A percentile compares a stretch with the other conserved stretches of the same genome.
These are phyloP conservation scores for Poecilia latipinna DNA, from an alignment of 2,113 vertebrate genomes.

Conservation along the genomic window DNA sequence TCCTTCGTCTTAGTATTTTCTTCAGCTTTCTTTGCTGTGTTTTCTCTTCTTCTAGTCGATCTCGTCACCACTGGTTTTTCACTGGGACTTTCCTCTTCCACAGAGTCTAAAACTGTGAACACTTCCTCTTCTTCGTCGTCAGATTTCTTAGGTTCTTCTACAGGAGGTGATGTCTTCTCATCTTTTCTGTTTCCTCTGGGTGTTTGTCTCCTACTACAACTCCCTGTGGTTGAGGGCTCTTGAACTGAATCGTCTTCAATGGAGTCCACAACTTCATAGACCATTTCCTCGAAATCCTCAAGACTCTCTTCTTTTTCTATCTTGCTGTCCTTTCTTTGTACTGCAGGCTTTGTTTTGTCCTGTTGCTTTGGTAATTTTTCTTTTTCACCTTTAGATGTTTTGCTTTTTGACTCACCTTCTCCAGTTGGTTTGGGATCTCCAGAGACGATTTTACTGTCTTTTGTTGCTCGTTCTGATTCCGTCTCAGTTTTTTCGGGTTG, in stretches of 20 bases:
- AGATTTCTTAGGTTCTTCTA: neutral
- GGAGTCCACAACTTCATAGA: conserved; percentile 42
- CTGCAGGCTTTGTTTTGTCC: conserved; percentile 13
- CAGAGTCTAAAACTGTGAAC: conserved; percentile 51
- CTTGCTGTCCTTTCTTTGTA: neutral
- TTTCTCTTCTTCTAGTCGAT: conserved; percentile 42
- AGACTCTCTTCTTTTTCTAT: neutral
- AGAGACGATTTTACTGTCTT: neutral
- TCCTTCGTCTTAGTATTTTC: conserved; percentile 3
- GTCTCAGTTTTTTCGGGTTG: conserved; percentile 14
- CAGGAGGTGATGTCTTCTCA: neutral
- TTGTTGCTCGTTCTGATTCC: neutral
- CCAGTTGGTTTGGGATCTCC: conserved; percentile 14
- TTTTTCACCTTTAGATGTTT: conserved; percentile 18
- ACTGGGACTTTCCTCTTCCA: conserved; percentile 17
- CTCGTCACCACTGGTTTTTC: neutral
- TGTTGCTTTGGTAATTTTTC: conserved; percentile 27
- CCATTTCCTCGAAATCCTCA: conserved; percentile 21
- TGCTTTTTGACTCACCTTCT: neutral
- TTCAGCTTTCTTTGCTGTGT: neutral
- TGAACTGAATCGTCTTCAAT: conserved; percentile 27
- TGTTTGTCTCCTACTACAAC: conserved; percentile 21
- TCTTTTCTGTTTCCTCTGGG: conserved; percentile 37
- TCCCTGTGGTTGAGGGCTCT: conserved; percentile 2
- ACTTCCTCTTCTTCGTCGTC: conserved; percentile 14